phyloP scores from a whole-genome alignment of 2,888 invertebrate genomes.

The Eulithis prunata region DNA sequence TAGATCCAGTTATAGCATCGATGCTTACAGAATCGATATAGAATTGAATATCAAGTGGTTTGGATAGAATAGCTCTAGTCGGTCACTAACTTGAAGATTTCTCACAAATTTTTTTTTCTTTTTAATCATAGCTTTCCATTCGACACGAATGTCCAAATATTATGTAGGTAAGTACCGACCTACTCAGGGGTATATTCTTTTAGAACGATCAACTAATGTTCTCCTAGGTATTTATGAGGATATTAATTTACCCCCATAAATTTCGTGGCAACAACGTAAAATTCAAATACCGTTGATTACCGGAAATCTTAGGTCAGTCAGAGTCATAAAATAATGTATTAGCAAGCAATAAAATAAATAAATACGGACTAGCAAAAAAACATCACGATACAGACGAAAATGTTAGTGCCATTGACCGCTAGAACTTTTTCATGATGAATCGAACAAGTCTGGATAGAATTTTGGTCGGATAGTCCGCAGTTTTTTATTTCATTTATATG shows the following conservation, averaged over 20 bases:
- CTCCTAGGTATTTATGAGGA: slow-evolving; percentile 20
- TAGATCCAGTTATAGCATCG: slow-evolving; percentile 19
- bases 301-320: slow-evolving; percentile 48
- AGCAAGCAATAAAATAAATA: slow-evolving; percentile 37
- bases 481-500: background rate
- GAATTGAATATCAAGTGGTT: slow-evolving; percentile 22
- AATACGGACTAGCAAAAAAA: slow-evolving; percentile 38
- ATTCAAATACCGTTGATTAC: slow-evolving; percentile 42
- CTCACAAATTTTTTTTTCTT: no score
- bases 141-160: no score
- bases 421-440: slow-evolving; percentile 13
- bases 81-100: no score
- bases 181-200: no score
- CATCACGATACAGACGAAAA: slow-evolving; percentile 44
- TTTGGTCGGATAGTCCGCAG: background rate
- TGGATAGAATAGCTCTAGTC: slow-evolving; percentile 1
- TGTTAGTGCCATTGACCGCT: slow-evolving; percentile 38
- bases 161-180: no score
- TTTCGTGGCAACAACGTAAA: slow-evolving; percentile 43
- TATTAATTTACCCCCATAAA: slow-evolving; percentile 17
- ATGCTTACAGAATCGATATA: slow-evolving; percentile 20
- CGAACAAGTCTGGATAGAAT: slow-evolving; percentile 11
- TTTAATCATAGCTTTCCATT: no score
- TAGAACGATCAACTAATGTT: no score
- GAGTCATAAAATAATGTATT: slow-evolving; percentile 48